Percentiles rank a stretch among this genome's conserved stretches.
These are phyloP conservation scores for Pseudomugil gertrudae DNA, from an alignment of 2,797 vertebrate species.

Conservation along the genomic window DNA sequence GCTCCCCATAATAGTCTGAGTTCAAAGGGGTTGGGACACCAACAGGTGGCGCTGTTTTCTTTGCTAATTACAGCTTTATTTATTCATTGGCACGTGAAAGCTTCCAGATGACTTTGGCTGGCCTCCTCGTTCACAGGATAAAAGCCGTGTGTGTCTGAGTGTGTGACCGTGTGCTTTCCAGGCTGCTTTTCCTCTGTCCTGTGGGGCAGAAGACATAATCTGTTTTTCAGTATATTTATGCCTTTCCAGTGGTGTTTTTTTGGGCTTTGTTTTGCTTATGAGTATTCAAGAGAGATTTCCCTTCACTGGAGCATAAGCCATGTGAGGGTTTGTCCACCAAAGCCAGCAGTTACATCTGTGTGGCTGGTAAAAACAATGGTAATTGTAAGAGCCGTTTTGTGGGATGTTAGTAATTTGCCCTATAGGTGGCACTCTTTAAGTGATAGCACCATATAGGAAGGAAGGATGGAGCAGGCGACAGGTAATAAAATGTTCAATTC, in stretches of 20 bases:
- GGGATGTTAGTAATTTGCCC: no score
- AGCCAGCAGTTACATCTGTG: no score
- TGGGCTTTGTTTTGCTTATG: neutral
- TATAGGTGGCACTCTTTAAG: no score
- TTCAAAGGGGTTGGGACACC: conserved; percentile 65
- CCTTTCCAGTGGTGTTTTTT: neutral
- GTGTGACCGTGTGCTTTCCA: conserved; percentile 22
- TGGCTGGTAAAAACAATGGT: no score
- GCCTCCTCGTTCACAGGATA: conserved; percentile 55
- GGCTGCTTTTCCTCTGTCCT: conserved; percentile 18
- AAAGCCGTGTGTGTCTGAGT: conserved; percentile 42
- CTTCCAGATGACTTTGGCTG: conserved; percentile 77
- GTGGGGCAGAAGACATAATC: conserved; percentile 35
- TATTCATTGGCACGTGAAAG: conserved; percentile 75
- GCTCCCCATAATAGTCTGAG: conserved; percentile 57
- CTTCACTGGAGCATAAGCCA: no score
- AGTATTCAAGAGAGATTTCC: neutral
- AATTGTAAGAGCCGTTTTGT: no score
- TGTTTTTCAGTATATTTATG: conserved; percentile 17
- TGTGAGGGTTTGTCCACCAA: no score
- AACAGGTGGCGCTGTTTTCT: conserved; percentile 84
- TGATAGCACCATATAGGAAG: no score
- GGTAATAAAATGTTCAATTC: no score
- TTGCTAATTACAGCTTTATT: conserved; percentile 78
- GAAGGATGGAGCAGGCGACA: no score